Percentiles rank a stretch among this genome's conserved stretches.
Conservation (phyloP, 2,888 invertebrate genomes). For the Pollenia amentaria region DNA sequence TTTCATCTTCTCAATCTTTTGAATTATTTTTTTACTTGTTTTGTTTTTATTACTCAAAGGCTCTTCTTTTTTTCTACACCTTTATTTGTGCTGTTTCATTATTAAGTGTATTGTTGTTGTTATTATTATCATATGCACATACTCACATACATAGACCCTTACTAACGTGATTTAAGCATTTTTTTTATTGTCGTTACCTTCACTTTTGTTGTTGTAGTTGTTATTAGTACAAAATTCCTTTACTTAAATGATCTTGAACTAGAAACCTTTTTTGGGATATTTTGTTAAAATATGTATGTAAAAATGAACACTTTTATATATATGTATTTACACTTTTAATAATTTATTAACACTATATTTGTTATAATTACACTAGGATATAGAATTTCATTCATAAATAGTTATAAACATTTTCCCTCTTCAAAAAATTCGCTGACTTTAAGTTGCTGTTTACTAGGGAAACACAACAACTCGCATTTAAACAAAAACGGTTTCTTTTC, state of each 20-base stretch:
- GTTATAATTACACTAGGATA: slow-evolving; percentile 12
- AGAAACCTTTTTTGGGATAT: slow-evolving; percentile 51
- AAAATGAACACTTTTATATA: neutral
- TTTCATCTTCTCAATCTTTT: slow-evolving; percentile 72
- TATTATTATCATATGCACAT: slow-evolving; percentile 44
- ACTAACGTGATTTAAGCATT: slow-evolving; percentile 55
- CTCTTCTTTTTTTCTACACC: slow-evolving; percentile 65
- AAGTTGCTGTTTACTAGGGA: slow-evolving; percentile 15
- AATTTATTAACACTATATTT: slow-evolving; percentile 12
- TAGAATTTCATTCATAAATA: slow-evolving; percentile 42
- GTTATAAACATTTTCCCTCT: slow-evolving; percentile 17
- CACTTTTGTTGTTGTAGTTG: slow-evolving; percentile 53
- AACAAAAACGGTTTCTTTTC: slow-evolving; percentile 16
- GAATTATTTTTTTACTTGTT: slow-evolving; percentile 58
- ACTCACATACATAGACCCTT: slow-evolving; percentile 50
- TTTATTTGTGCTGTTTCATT: slow-evolving; percentile 58
- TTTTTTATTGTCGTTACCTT: slow-evolving; percentile 55
- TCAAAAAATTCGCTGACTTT: slow-evolving; percentile 25
- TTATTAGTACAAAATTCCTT: slow-evolving; percentile 64
- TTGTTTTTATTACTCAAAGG: slow-evolving; percentile 35
- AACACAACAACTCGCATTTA: slow-evolving; percentile 47
- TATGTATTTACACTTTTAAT: slow-evolving; percentile 20
- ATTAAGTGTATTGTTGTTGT: slow-evolving; percentile 40
- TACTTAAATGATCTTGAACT: slow-evolving; percentile 60
- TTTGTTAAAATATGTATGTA: slow-evolving; percentile 11